phyloP scores from a whole-genome alignment of 2,113 vertebrate genomes.

The Semnornis frantzii region DNA sequence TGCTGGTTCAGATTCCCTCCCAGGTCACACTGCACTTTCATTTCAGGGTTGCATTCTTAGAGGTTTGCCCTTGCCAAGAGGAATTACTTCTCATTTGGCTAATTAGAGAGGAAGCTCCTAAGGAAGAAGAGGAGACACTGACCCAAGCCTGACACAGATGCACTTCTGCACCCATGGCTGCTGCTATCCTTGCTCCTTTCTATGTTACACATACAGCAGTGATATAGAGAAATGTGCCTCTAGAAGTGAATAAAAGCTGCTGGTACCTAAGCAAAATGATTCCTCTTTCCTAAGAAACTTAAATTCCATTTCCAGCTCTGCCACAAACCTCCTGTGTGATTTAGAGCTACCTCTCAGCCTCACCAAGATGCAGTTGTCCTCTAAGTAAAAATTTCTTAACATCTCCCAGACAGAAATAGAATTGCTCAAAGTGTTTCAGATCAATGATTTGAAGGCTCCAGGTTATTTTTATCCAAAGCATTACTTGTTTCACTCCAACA shows the following conservation, averaged over 20 bases:
- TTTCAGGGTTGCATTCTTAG: neutral
- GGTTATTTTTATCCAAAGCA: neutral
- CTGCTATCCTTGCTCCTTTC: neutral
- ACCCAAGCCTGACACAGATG: neutral
- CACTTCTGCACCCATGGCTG: neutral
- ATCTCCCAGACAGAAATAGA: neutral
- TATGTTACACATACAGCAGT: neutral
- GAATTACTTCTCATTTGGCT: neutral
- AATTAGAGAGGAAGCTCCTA: neutral
- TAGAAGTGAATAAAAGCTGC: neutral
- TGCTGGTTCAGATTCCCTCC: neutral
- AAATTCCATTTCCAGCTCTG: neutral
- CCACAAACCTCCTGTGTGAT: neutral
- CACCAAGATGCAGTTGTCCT: neutral
- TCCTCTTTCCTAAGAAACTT: neutral
- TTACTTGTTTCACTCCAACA: neutral
- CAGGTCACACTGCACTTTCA: neutral
- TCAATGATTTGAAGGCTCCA: neutral
- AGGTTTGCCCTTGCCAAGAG: neutral
- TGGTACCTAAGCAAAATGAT: neutral
- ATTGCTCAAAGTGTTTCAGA: neutral
- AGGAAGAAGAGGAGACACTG: neutral
- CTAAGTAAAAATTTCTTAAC: neutral
- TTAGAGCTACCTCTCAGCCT: neutral
- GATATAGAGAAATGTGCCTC: neutral